phyloP scores from a whole-genome alignment of 2,888 invertebrate genomes.

The Cosmia trapezina region DNA sequence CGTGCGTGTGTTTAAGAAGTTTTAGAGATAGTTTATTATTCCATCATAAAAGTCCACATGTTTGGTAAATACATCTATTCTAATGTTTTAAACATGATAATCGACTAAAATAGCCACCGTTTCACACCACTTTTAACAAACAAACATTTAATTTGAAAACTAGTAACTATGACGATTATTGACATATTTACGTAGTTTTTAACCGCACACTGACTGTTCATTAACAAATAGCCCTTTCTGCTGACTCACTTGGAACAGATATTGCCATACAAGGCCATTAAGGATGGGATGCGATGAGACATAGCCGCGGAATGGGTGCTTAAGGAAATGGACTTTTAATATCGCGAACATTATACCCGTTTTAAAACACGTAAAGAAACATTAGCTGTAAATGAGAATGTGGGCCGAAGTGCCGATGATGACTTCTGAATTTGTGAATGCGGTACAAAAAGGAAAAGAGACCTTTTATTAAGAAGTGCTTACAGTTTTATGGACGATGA shows the following conservation, averaged over 20 bases:
- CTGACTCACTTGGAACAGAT: constrained; percentile 62
- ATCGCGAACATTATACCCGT: constrained; percentile 60
- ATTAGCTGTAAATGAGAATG: constrained; percentile 59
- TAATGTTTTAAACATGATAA: constrained; percentile 31
- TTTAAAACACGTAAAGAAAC: constrained; percentile 58
- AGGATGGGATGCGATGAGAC: constrained; percentile 65
- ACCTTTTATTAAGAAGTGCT: constrained; percentile 41
- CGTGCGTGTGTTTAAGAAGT: constrained; percentile 1
- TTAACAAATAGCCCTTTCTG: constrained; percentile 54
- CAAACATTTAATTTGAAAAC: constrained; percentile 29
- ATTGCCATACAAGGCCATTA: constrained; percentile 70
- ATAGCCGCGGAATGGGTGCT: constrained; percentile 66
- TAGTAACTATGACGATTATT: constrained; percentile 39
- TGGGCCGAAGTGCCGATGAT: constrained; percentile 50
- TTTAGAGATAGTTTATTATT: constrained; percentile 28
- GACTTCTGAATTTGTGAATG: constrained; percentile 53
- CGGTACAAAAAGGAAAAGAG: constrained; percentile 23
- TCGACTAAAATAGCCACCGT: constrained; percentile 41
- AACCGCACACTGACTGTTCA: constrained; percentile 53
- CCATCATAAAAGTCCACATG: constrained; percentile 21
- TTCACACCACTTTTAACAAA: constrained; percentile 22
- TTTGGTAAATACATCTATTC: constrained; percentile 32
- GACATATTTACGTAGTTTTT: constrained; percentile 33
- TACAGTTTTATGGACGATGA: constrained; percentile 34
- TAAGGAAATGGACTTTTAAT: constrained; percentile 74